Conservation (phyloP, 2,888 invertebrate genomes). For the Epinotia bilunana region DNA sequence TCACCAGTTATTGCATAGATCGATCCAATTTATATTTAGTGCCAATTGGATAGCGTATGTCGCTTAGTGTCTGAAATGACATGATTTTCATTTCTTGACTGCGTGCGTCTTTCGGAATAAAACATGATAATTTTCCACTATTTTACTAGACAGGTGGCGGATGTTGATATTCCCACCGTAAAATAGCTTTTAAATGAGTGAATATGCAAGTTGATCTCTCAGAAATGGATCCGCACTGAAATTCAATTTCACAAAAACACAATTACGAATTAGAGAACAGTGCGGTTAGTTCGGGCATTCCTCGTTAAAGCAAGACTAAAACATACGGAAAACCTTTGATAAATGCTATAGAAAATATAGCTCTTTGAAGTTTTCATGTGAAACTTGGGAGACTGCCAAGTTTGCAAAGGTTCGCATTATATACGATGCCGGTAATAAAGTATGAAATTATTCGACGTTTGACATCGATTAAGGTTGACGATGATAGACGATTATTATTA, state of each 20-base stretch:
- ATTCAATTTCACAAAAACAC: neutral
- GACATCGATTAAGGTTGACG: constrained; percentile 7
- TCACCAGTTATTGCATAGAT: constrained; percentile 29
- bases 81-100: neutral
- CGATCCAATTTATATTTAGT: constrained; percentile 17
- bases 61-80: neutral
- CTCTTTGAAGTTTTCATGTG: constrained; percentile 38
- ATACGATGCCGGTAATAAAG: constrained; percentile 32
- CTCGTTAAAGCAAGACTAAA: constrained; percentile 27
- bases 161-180: neutral
- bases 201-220: neutral
- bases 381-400: constrained; percentile 36
- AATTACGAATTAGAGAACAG: neutral
- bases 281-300: constrained; percentile 23
- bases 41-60: constrained; percentile 13
- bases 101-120: neutral
- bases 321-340: constrained; percentile 18
- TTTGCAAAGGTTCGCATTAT: constrained; percentile 17
- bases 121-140: neutral
- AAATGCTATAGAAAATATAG: constrained; percentile 32
- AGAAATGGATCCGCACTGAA: neutral
- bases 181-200: neutral
- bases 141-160: neutral
- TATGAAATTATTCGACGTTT: constrained; percentile 30
- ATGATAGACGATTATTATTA: constrained; percentile 13